Percentiles rank a stretch among this genome's conserved stretches.
phyloP scores from a whole-genome alignment of 2,113 vertebrate genomes.

The Acanthisitta chloris region DNA sequence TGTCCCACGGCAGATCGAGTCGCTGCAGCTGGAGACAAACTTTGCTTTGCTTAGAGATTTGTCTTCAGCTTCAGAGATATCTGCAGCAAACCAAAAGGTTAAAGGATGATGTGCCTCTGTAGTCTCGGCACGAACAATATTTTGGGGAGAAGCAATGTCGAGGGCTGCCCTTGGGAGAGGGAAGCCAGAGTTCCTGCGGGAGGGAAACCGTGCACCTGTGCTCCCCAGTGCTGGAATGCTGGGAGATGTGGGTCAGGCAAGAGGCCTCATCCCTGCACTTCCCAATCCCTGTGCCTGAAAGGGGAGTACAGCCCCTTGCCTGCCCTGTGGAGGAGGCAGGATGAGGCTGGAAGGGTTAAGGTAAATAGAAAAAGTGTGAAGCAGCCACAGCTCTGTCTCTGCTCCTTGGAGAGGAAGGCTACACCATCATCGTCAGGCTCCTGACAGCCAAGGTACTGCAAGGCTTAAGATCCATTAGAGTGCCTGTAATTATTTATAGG shows the following conservation, averaged over 20 bases:
- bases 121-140: neutral
- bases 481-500: slow-evolving; percentile 68
- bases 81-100: neutral
- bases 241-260: neutral
- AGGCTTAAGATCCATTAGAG: slow-evolving; percentile 61
- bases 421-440: neutral
- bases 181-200: neutral
- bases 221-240: neutral
- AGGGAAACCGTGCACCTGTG: neutral
- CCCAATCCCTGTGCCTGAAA: neutral
- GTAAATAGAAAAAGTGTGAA: neutral
- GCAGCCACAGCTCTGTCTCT: neutral
- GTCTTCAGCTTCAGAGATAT: neutral
- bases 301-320: neutral
- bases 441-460: slow-evolving; percentile 44
- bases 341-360: neutral
- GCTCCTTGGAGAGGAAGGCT: neutral
- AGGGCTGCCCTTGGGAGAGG: neutral
- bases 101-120: fast-evolving
- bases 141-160: fast-evolving
- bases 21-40: neutral
- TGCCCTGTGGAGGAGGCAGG: fast-evolving
- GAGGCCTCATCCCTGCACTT: neutral
- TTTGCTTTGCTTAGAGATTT: neutral
- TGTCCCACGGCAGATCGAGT: neutral